These are phyloP conservation scores for Hippocampus zosterae DNA, from an alignment of 2,113 vertebrate species.

Conservation along the genomic window DNA sequence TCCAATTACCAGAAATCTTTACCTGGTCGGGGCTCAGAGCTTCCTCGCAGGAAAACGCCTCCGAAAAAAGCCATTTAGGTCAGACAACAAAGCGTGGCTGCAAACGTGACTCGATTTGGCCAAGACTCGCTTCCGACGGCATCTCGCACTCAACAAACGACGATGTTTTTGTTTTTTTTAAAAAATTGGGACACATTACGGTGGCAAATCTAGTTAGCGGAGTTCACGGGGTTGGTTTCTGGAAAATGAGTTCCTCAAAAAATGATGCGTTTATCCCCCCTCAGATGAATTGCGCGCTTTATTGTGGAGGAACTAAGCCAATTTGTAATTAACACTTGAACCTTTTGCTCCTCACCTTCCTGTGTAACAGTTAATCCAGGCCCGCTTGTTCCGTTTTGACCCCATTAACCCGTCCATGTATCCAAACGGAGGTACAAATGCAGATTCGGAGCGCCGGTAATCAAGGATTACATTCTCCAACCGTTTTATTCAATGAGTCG, in stretches of 20 bases:
- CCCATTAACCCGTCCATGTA: conserved; percentile 47
- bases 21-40: conserved; percentile 43
- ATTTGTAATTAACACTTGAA: conserved; percentile 64
- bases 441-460: conserved; percentile 23
- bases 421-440: conserved; percentile 16
- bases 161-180: background rate
- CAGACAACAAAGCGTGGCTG: conserved; percentile 32
- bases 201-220: too few species aligned
- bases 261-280: conserved; percentile 40
- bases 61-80: conserved; percentile 51
- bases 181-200: too few species aligned
- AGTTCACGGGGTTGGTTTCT: too few species aligned
- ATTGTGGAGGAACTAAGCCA: conserved; percentile 52
- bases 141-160: conserved; percentile 40
- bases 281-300: conserved; percentile 61
- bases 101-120: conserved; percentile 12
- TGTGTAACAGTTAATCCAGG: conserved; percentile 45
- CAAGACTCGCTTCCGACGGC: conserved; percentile 20
- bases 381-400: conserved; percentile 49
- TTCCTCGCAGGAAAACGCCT: conserved; percentile 16
- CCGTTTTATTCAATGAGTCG: conserved; percentile 2
- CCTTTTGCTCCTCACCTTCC: conserved; percentile 35
- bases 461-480: conserved; percentile 13
- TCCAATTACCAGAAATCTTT: conserved; percentile 53
- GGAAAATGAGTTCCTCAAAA: conserved; percentile 1